phyloP scores from a whole-genome alignment of 2,888 invertebrate species.

The Orchesella flavescens region DNA sequence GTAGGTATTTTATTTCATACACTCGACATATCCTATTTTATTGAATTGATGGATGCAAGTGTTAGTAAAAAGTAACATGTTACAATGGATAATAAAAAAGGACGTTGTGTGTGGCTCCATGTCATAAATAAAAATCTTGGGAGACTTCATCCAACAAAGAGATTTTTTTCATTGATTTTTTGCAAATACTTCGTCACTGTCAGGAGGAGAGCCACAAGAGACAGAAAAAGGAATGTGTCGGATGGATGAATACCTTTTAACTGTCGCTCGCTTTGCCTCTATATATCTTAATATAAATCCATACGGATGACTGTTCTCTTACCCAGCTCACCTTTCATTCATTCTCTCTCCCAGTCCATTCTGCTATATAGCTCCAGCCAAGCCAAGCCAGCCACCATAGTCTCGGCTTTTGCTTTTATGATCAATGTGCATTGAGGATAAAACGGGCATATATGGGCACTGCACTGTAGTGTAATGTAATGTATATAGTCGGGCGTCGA shows the following conservation, averaged over 20 bases:
- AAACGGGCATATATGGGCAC: not conserved
- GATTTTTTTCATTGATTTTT: slow-evolving; percentile 48
- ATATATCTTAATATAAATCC: slow-evolving; percentile 58
- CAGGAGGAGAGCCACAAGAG: slow-evolving; percentile 49
- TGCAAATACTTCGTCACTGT: slow-evolving; percentile 59
- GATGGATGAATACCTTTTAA: slow-evolving; percentile 55
- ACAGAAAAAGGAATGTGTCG: slow-evolving; percentile 52
- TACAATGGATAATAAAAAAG: too few relatives aligned
- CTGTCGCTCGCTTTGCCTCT: slow-evolving; percentile 34
- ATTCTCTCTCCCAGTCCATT: not conserved
- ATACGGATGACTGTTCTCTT: slow-evolving; percentile 32
- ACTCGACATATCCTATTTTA: too few relatives aligned
- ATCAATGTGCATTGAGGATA: not conserved
- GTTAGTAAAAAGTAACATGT: too few relatives aligned
- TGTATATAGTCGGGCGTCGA: not conserved
- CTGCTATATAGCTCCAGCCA: not conserved
- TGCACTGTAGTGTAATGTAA: not conserved
- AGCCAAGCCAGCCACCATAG: not conserved
- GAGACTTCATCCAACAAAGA: slow-evolving; percentile 32
- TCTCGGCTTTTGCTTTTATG: not conserved
- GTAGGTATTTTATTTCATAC: too few relatives aligned
- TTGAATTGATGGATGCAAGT: too few relatives aligned
- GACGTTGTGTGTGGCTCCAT: not conserved
- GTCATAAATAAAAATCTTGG: slow-evolving; percentile 50
- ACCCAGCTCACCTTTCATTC: slow-evolving; percentile 50